Evolutionary conservation across 1,140 invertebrate species (phyloP), one percentile per base, ranked within the genome.

Genomic region (Campoletis sonorensis): DNA sequence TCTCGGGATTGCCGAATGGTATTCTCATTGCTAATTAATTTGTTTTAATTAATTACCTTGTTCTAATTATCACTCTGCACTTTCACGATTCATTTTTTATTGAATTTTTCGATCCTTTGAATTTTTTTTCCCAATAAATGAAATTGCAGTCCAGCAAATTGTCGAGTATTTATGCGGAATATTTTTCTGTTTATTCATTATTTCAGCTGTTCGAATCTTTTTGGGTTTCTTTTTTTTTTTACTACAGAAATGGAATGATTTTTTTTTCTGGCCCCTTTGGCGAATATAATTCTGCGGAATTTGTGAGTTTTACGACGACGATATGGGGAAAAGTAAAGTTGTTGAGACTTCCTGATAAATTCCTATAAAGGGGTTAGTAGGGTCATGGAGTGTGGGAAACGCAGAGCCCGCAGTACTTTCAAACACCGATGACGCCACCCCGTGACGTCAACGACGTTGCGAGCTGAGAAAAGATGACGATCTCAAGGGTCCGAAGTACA

Each of bases 331-430:
- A 64, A 64, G 23, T 10, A 64, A 26, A 64, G 61, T 7, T 51
- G 68, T 72, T 61, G 64, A 54, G 68, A 21, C 23, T 5, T 54
- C 68, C 67, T 16, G 49, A 21, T 77, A 64, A 21, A 58, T 75
- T 58, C 45, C 54, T 64, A 15, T 30, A 72, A 64, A 68, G 68
- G 84, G 87, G 85, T 87, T 87, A 86, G 79, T 87, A 84, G 86
- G 86, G 86, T 87, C 84, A 84, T 37, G 81, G 84, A 89, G 88
- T 90, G 89, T 90, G 89, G 89, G 88, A 89, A 90, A 80, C 84
- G 81, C 58, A 72, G 79, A 75, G 83, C 79, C 54, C 54, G 73
- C 51, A 61, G 71, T 64, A 54, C 68, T 23, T 26, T 30, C 54
- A 72, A 75, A 71, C 58, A 70, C 68, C 76, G 86, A 87, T 89